phyloP scores from a whole-genome alignment of 2,888 invertebrate genomes.

The Ormyrus pomaceus region DNA sequence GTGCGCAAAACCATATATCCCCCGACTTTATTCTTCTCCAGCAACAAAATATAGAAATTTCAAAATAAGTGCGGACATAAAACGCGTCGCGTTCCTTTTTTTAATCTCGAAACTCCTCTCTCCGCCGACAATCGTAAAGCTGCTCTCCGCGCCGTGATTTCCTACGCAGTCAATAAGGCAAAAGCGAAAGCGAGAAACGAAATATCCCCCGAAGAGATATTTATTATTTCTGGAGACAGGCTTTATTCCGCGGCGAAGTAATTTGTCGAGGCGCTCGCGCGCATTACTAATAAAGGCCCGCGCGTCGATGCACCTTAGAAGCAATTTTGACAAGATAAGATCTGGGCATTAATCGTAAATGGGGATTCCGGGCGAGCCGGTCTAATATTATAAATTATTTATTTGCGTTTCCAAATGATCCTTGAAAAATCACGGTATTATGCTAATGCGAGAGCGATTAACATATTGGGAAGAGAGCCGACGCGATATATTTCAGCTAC shows the following conservation, averaged over 20 bases:
- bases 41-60: too few relatives aligned
- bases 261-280: conserved; percentile 36
- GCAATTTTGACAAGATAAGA: conserved; percentile 56
- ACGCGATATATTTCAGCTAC: conserved; percentile 73
- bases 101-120: too few relatives aligned
- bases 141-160: not conserved
- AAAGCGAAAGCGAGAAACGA: not conserved
- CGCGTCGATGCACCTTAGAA: conserved; percentile 19
- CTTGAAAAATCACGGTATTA: conserved; percentile 76
- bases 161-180: conserved; percentile 5
- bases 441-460: conserved; percentile 74
- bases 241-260: conserved; percentile 24
- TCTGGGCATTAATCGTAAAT: conserved; percentile 59
- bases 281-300: conserved; percentile 44
- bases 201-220: conserved; percentile 30
- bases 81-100: too few relatives aligned
- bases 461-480: conserved; percentile 72
- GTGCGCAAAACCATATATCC: too few relatives aligned
- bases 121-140: not conserved
- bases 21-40: too few relatives aligned
- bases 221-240: conserved; percentile 42
- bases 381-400: conserved; percentile 76
- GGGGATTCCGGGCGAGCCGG: conserved; percentile 55
- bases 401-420: conserved; percentile 75
- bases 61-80: too few relatives aligned